These are phyloP conservation scores for Stratiomys singularior DNA, from an alignment of 2,888 invertebrate species.

Conservation along the genomic window DNA sequence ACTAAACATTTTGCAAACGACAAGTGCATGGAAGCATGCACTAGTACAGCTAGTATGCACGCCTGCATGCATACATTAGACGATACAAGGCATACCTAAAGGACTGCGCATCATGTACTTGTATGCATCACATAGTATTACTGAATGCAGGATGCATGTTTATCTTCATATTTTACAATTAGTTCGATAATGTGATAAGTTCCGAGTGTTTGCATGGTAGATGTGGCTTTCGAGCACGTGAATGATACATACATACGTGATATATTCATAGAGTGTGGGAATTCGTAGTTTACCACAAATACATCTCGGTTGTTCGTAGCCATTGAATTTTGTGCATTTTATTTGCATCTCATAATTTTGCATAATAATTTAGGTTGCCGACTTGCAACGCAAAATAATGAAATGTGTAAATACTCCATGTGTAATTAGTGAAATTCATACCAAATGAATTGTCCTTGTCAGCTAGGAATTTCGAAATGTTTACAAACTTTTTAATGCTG, in stretches of 20 bases:
- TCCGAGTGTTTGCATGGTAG: not conserved
- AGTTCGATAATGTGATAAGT: slow-evolving; percentile 30
- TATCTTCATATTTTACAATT: slow-evolving; percentile 33
- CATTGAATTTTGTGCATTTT: not conserved
- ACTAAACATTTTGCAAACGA: not conserved
- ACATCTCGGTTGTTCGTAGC: not conserved
- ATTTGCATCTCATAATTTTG: slow-evolving; percentile 9
- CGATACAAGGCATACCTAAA: not conserved
- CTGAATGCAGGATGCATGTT: slow-evolving; percentile 14
- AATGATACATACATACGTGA: slow-evolving; percentile 5
- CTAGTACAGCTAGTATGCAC: not conserved
- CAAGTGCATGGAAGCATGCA: slow-evolving; percentile 4
- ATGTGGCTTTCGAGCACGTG: slow-evolving; percentile 9
- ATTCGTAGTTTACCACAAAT: not conserved
- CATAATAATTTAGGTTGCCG: not conserved
- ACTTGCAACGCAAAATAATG: not conserved
- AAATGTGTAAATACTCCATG: not conserved
- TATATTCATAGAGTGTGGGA: not conserved
- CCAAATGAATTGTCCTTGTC: not conserved
- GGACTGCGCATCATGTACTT: not conserved
- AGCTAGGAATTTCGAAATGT: not conserved
- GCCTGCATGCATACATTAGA: not conserved
- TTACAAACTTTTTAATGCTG: not conserved
- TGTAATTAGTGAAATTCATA: not conserved
- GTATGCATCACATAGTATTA: not conserved